Evolutionary conservation across 2,797 vertebrate species (phyloP).

Genomic region (Halcyon chelicuti): DNA sequence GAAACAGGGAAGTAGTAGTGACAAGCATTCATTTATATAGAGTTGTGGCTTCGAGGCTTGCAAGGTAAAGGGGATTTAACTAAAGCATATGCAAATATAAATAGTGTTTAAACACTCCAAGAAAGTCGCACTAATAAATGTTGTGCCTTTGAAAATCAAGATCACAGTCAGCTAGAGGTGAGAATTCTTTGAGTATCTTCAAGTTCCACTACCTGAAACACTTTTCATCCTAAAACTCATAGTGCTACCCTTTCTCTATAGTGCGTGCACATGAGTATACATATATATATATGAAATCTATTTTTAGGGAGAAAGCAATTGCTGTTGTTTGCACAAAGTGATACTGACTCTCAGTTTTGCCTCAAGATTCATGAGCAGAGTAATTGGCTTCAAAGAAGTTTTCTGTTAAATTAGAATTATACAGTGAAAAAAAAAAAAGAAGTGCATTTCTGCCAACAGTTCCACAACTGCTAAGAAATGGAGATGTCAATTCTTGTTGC

Average conservation of each 20-base stretch:
- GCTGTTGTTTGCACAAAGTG: not conserved
- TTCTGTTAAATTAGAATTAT: slow-evolving; percentile 41
- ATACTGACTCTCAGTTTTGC: not conserved
- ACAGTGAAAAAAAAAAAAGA: not conserved
- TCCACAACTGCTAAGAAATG: slow-evolving; percentile 36
- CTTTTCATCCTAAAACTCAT: not conserved
- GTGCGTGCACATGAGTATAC: not conserved
- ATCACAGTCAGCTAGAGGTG: not conserved
- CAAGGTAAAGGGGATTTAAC: slow-evolving; percentile 53
- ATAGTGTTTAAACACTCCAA: slow-evolving; percentile 58
- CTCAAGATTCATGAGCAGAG: not conserved
- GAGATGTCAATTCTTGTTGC: slow-evolving; percentile 20
- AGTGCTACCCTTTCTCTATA: slow-evolving; percentile 5
- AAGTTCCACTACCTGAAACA: not conserved
- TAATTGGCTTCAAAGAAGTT: slow-evolving; percentile 45
- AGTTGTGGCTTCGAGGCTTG: not conserved
- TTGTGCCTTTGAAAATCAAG: slow-evolving; percentile 66
- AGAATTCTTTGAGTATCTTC: not conserved
- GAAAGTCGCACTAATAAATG: slow-evolving; percentile 50
- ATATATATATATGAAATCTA: not conserved
- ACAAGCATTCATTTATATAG: slow-evolving; percentile 20
- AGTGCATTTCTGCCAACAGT: not conserved
- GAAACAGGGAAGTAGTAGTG: slow-evolving; percentile 64
- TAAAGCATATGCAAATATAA: slow-evolving; percentile 49
- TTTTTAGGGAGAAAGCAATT: not conserved